Conservation (phyloP, 2,113 vertebrate genomes). For the Eulacestoma nigropectus region DNA sequence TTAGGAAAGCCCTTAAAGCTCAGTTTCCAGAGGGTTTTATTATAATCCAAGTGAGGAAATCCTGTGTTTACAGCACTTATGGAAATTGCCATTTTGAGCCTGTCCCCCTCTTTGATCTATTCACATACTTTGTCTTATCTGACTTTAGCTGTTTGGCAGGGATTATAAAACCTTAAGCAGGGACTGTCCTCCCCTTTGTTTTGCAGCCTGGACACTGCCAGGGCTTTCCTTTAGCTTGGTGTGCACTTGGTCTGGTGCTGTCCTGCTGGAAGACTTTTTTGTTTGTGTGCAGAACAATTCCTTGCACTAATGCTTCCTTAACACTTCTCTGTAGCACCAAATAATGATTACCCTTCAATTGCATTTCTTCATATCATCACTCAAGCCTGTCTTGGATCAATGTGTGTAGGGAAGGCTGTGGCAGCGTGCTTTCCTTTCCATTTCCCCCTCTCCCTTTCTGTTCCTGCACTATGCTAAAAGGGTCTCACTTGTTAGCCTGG, state of each 20-base stretch:
- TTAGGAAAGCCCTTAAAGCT: background rate
- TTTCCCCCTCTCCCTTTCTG: background rate
- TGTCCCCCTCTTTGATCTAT: background rate
- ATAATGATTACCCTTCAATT: background rate
- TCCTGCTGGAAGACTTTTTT: background rate
- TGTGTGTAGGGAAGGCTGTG: background rate
- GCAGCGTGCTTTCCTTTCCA: background rate
- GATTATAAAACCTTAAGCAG: background rate
- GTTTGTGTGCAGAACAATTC: background rate
- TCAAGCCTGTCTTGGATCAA: background rate
- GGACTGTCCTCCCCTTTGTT: background rate
- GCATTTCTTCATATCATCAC: background rate
- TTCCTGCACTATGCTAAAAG: background rate
- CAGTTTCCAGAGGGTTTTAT: background rate
- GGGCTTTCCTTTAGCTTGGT: background rate
- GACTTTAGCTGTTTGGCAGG: background rate
- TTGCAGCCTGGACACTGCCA: background rate
- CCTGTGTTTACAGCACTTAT: background rate
- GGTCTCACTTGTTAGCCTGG: background rate
- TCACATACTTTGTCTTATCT: background rate
- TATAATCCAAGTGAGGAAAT: constrained; percentile 46
- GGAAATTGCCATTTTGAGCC: constrained; percentile 21
- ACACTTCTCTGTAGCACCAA: background rate
- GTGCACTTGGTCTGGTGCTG: background rate
- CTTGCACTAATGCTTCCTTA: background rate